A percentile compares a stretch with the other conserved stretches of the same genome.
Evolutionary conservation across 2,888 invertebrate species (phyloP).

Genomic region (Orthosia cruda): DNA sequence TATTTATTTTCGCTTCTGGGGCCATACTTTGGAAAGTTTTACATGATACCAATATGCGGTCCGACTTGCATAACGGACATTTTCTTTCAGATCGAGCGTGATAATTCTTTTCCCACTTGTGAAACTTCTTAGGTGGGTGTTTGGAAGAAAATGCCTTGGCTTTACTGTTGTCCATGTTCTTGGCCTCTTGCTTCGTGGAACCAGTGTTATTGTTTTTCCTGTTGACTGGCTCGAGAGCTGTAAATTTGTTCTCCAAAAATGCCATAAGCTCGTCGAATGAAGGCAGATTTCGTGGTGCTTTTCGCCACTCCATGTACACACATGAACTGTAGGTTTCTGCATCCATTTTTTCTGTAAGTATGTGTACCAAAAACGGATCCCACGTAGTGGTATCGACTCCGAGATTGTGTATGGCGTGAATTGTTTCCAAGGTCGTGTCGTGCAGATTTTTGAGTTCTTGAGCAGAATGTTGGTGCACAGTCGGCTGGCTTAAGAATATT

Average conservation of each 20-base stretch:
- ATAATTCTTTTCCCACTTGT: neutral
- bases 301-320: slow-evolving; percentile 11
- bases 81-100: neutral
- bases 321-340: slow-evolving; percentile 4
- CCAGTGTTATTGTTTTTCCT: neutral
- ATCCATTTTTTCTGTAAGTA: slow-evolving; percentile 13
- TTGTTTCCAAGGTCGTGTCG: too few species aligned
- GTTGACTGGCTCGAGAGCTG: too few species aligned
- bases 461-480: neutral
- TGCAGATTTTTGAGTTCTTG: slow-evolving; percentile 1
- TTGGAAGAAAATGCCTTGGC: neutral
- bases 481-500: slow-evolving; percentile 8
- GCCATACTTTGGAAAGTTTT: neutral
- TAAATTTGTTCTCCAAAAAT: slow-evolving; percentile 9
- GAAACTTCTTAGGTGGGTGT: neutral
- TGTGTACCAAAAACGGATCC: slow-evolving; percentile 18
- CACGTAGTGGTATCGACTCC: slow-evolving; percentile 15
- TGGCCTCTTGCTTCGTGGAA: neutral
- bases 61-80: slow-evolving; percentile 5
- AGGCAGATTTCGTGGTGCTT: neutral
- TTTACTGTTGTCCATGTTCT: slow-evolving; percentile 9
- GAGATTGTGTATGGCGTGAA: slow-evolving; percentile 4
- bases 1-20: slow-evolving; percentile 8
- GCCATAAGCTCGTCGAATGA: slow-evolving; percentile 1
- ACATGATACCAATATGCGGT: neutral